These are phyloP conservation scores for Caranx melampygus DNA, from an alignment of 2,113 vertebrate genomes.

Conservation along the genomic window DNA sequence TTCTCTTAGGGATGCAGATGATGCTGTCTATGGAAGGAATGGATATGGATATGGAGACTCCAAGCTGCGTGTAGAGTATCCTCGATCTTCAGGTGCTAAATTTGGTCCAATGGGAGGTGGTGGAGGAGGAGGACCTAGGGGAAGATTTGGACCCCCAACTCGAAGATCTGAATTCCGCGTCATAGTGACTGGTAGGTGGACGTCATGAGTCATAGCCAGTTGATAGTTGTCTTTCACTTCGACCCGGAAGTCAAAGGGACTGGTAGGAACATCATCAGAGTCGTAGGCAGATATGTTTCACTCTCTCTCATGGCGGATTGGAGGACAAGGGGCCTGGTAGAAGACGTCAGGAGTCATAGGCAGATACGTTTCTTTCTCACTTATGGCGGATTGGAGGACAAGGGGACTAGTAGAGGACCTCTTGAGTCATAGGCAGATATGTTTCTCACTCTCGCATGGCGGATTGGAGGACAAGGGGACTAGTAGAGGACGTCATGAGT, in stretches of 20 bases:
- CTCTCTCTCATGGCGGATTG: slow-evolving; percentile 54
- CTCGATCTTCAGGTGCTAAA: slow-evolving; percentile 85
- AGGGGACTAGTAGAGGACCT: slow-evolving; percentile 61
- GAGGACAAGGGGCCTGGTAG: slow-evolving; percentile 50
- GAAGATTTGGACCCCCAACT: slow-evolving; percentile 89
- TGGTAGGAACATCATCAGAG: slow-evolving; percentile 49
- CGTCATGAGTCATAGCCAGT: slow-evolving; percentile 63
- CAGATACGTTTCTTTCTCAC: slow-evolving; percentile 50
- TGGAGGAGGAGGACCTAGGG: slow-evolving; percentile 83
- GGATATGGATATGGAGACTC: slow-evolving; percentile 89
- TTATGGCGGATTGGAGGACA: slow-evolving; percentile 49
- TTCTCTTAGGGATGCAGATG: slow-evolving; percentile 89
- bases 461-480: slow-evolving; percentile 66
- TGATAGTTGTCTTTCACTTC: slow-evolving; percentile 40
- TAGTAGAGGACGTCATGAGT: slow-evolving; percentile 29
- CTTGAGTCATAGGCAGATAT: slow-evolving; percentile 46
- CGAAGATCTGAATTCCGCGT: slow-evolving; percentile 94
- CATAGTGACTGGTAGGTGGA: slow-evolving; percentile 88
- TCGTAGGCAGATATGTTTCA: slow-evolving; percentile 31
- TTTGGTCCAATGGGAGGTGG: slow-evolving; percentile 82
- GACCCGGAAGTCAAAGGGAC: slow-evolving; percentile 62
- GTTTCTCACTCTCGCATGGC: slow-evolving; percentile 29
- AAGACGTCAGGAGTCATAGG: slow-evolving; percentile 43
- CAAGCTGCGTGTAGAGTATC: slow-evolving; percentile 94
- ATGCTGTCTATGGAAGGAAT: slow-evolving; percentile 90